Evolutionary conservation across 2,797 vertebrate species (phyloP), one percentile per base, ranked within the genome.

Genomic region (Sebastes diaconus): DNA sequence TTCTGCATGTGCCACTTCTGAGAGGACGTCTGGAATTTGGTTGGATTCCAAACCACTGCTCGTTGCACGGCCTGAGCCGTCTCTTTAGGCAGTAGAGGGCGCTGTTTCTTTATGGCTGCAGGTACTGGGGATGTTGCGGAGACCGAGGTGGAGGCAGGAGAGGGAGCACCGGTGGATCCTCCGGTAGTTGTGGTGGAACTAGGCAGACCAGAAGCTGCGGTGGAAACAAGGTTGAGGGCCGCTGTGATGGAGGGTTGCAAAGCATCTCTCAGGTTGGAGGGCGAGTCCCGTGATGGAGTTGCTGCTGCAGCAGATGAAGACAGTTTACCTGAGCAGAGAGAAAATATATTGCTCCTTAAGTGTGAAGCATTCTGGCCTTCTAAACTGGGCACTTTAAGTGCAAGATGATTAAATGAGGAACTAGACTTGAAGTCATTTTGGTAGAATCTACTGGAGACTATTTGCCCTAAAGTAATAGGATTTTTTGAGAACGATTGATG

Each of bases 1-100:
- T 98, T 99, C 94, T 99, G 97, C 96, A 97, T 96, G 81, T 99
- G 97, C 97, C 97, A 98, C 94, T 99, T 99, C 95, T 99, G 98
- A 77, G 97, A 99, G 0, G 98, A 98, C 0, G 97, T 97, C 92
- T 98, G 98, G 93, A 98, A 97, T 93, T 99, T 97, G 55, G 97
- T 95, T 4, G 97, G 97, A 94, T 97, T 99, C 98, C 98, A 99
- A 80, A 98, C 97, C 8, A 98, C 98, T 0, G 95, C 92, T 29
- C 96, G 95, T 93, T 98, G 98, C 88, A 97, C 96, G 0, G 97
- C 96, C 71, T 97, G 97, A 22, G 96, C 96, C 0, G 97, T 96
- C 92, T 99, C 98, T 94, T 99, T 99, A 8, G 98, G 98, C 91
- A 99, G 95, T 55, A 99, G 96, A 64, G 97, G 98, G 87, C 98